Percentiles rank a stretch among this genome's conserved stretches.
phyloP scores from a whole-genome alignment of 2,797 vertebrate genomes.

The Erethizon dorsatum region DNA sequence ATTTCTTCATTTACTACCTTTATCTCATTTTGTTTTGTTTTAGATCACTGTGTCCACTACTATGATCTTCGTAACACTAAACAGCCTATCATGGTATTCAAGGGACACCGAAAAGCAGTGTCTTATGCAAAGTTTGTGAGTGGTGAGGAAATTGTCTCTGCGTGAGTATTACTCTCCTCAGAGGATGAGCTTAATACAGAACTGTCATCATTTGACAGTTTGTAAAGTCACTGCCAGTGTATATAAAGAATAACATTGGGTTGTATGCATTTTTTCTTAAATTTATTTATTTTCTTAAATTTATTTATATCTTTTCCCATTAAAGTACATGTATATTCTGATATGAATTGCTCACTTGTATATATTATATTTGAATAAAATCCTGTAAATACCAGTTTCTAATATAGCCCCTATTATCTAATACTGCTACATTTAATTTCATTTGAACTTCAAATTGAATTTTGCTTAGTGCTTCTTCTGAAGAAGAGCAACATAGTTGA shows the following conservation, averaged over 20 bases:
- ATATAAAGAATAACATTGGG: not conserved
- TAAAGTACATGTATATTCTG: conserved; percentile 54
- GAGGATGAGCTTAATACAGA: not conserved
- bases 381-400: conserved; percentile 18
- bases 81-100: conserved; percentile 99
- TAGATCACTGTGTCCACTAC: conserved; percentile 99
- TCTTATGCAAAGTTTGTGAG: conserved; percentile 99
- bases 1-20: conserved; percentile 42
- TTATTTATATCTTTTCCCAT: not conserved
- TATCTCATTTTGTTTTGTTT: conserved; percentile 60
- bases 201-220: conserved; percentile 1
- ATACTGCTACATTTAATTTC: not conserved
- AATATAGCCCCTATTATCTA: not conserved
- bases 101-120: conserved; percentile 99
- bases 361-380: conserved; percentile 63
- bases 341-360: conserved; percentile 33
- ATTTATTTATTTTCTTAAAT: conserved; percentile 60
- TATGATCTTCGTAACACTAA: conserved; percentile 99
- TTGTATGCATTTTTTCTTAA: conserved; percentile 66
- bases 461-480: conserved; percentile 26
- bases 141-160: conserved; percentile 99
- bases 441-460: conserved; percentile 48
- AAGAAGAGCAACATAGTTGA: conserved; percentile 10
- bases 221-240: not conserved
- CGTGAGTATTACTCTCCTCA: conserved; percentile 92